A percentile compares a stretch with the other conserved stretches of the same genome.
phyloP scores from a whole-genome alignment of 2,797 vertebrate species.

The Siniperca obscura region DNA sequence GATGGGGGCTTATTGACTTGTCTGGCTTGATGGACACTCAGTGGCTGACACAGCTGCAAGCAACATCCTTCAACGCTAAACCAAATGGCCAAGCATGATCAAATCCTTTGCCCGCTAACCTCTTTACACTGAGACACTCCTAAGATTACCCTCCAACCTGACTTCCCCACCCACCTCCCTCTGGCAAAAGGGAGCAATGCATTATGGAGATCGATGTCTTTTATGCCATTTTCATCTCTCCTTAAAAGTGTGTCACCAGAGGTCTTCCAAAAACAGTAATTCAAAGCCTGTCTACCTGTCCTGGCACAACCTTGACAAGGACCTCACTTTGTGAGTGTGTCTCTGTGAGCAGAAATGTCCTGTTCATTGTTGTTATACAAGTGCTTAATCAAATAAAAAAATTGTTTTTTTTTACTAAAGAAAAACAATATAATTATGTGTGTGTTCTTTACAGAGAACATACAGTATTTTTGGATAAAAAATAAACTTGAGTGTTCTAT shows the following conservation, averaged over 20 bases:
- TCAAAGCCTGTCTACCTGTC: conserved; percentile 35
- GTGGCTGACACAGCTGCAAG: conserved; percentile 59
- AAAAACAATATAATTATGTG: background rate
- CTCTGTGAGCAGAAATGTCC: conserved; percentile 3
- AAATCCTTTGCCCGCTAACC: conserved; percentile 61
- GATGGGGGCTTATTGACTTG: conserved; percentile 70
- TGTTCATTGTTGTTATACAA: conserved; percentile 8
- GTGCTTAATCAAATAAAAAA: background rate
- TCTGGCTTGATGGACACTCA: conserved; percentile 65
- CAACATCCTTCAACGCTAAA: conserved; percentile 65
- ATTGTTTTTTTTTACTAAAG: background rate
- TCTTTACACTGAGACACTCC: conserved; percentile 64
- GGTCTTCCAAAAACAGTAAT: conserved; percentile 51
- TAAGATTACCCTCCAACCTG: conserved; percentile 57
- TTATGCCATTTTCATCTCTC: conserved; percentile 29
- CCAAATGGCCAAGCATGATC: conserved; percentile 53
- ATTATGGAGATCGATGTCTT: conserved; percentile 51
- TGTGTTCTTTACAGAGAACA: background rate
- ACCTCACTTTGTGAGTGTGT: conserved; percentile 1
- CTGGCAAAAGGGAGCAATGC: conserved; percentile 31
- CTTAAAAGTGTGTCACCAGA: conserved; percentile 57
- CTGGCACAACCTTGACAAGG: conserved; percentile 37
- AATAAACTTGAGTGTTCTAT: background rate
- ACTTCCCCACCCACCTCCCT: conserved; percentile 9
- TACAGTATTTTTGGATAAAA: background rate